Percentiles rank a stretch among this genome's conserved stretches.
Conservation (phyloP, 2,797 vertebrate species). For the Periparus ater region DNA sequence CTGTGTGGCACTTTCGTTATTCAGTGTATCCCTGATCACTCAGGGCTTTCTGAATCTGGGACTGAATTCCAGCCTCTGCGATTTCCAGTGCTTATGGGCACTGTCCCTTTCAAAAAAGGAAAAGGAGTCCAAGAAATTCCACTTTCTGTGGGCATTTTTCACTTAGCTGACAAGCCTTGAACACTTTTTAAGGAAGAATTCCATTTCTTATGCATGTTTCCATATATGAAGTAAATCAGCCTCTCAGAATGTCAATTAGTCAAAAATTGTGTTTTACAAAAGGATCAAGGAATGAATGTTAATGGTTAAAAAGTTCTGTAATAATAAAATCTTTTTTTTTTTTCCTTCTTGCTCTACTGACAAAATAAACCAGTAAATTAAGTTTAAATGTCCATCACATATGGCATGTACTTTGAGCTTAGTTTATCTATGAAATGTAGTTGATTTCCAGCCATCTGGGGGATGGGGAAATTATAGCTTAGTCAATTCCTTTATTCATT, state of each 20-base stretch:
- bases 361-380: background rate
- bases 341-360: background rate
- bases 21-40: background rate
- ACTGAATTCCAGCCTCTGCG: background rate
- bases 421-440: background rate
- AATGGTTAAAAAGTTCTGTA: background rate
- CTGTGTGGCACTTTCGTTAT: background rate
- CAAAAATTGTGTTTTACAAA: background rate
- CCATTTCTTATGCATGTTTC: background rate
- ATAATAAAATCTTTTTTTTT: background rate
- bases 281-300: background rate
- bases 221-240: background rate
- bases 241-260: background rate
- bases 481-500: background rate
- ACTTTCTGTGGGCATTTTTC: background rate
- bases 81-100: background rate
- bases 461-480: fast-evolving
- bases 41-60: background rate
- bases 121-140: background rate
- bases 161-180: background rate
- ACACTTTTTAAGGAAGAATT: background rate
- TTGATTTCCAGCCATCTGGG: background rate
- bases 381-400: background rate
- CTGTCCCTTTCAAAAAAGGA: background rate
- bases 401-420: background rate